phyloP scores from a whole-genome alignment of 2,113 vertebrate genomes.

The Varanus salvator region DNA sequence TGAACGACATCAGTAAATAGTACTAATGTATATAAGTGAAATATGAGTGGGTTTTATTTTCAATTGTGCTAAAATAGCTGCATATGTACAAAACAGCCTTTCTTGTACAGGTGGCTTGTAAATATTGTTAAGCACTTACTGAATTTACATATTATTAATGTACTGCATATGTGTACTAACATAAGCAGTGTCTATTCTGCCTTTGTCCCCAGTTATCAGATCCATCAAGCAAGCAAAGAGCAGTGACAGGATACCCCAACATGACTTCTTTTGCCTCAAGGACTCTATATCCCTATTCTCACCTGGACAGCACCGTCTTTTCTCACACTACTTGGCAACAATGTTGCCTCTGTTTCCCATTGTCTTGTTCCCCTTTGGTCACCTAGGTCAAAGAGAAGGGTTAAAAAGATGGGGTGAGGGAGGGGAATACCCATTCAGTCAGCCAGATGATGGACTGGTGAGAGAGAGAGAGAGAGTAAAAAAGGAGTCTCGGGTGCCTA shows the following conservation, averaged over 20 bases:
- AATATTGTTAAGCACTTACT: slow-evolving; percentile 19
- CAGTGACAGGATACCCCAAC: neutral
- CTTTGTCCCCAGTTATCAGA: neutral
- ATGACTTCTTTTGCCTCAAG: neutral
- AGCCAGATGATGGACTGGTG: neutral
- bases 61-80: neutral
- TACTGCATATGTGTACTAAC: neutral
- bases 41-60: neutral
- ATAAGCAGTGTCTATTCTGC: neutral
- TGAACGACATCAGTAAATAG: neutral
- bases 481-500: too few relatives aligned
- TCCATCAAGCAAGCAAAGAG: neutral
- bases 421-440: neutral
- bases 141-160: slow-evolving; percentile 32
- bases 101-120: neutral
- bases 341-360: neutral
- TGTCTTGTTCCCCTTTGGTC: neutral
- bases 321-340: neutral
- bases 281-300: too few relatives aligned
- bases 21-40: neutral
- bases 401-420: neutral
- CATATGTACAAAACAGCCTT: neutral
- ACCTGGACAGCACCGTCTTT: neutral
- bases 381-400: neutral
- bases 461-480: too few relatives aligned